Percentiles rank a stretch among this genome's conserved stretches.
phyloP scores from a whole-genome alignment of 2,888 invertebrate species.

The Limenitis camilla region DNA sequence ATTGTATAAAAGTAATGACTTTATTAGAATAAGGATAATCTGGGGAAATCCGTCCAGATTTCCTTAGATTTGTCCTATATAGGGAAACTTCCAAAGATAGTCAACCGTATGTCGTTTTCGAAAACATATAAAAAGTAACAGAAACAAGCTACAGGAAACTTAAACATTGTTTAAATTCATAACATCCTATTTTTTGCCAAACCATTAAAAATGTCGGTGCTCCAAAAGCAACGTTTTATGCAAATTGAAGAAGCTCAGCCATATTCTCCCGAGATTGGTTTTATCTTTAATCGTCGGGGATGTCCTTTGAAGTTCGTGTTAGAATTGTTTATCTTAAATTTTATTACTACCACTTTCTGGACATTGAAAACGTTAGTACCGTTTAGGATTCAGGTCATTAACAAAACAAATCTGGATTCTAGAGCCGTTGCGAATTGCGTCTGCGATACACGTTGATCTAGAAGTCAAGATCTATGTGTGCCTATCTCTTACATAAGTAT shows the following conservation, averaged over 20 bases:
- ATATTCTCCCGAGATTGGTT: not conserved
- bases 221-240: not conserved
- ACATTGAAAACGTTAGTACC: slow-evolving; percentile 15
- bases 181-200: not conserved
- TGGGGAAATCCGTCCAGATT: no score
- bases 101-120: no score
- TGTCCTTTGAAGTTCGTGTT: slow-evolving; percentile 12
- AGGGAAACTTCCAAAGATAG: no score
- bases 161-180: no score
- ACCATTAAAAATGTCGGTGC: not conserved
- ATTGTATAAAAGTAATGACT: no score
- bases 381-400: slow-evolving; percentile 50
- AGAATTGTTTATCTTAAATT: slow-evolving; percentile 11
- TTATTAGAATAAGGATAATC: no score
- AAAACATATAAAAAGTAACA: no score
- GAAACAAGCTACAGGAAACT: no score
- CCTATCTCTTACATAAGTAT: slow-evolving; percentile 20
- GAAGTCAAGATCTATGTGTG: slow-evolving; percentile 27
- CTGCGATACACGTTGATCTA: slow-evolving; percentile 28
- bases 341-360: slow-evolving; percentile 13
- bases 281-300: not conserved
- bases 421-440: slow-evolving; percentile 43
- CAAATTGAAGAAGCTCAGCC: not conserved
- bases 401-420: slow-evolving; percentile 60
- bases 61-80: no score